These are phyloP conservation scores for Dendroctonus valens DNA, from an alignment of 1,140 invertebrate species.

Conservation along the genomic window DNA sequence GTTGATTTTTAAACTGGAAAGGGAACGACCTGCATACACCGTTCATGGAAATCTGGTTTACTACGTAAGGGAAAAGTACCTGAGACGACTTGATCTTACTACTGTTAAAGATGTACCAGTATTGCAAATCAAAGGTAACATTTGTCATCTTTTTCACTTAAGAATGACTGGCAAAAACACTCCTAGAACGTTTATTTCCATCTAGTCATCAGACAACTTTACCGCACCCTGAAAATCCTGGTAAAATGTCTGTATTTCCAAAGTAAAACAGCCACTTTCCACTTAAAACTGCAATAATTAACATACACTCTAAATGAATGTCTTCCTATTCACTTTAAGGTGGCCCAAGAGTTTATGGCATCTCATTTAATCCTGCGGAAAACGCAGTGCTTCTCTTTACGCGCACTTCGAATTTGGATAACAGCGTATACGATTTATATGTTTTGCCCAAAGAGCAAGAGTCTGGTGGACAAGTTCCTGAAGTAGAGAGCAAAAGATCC, in stretches of 20 bases:
- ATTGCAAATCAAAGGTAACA: conserved; percentile 77
- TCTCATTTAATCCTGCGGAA: conserved; percentile 96
- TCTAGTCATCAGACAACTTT: no score
- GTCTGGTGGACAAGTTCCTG: conserved; percentile 52
- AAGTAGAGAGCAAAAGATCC: conserved; percentile 78
- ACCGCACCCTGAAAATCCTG: no score
- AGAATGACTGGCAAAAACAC: no score
- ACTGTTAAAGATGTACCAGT: conserved; percentile 90
- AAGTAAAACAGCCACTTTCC: no score
- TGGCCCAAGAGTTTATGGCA: conserved; percentile 62
- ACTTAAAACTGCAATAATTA: no score
- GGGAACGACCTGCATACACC: conserved; percentile 94
- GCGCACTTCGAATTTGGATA: conserved; percentile 79
- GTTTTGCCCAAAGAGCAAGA: conserved; percentile 75
- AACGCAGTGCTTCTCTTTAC: conserved; percentile 85
- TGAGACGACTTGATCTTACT: conserved; percentile 90
- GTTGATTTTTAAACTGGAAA: conserved; percentile 71
- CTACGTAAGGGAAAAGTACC: conserved; percentile 92
- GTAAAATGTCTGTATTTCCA: no score
- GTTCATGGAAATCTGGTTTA: conserved; percentile 92
- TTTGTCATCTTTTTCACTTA: no score
- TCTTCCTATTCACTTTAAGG: no score
- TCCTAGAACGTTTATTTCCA: no score
- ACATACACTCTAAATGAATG: no score
- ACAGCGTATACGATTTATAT: conserved; percentile 94